Base-by-base conservation (phyloP, 2,888 invertebrate species). In the Podotricha telesiphe region DNA sequence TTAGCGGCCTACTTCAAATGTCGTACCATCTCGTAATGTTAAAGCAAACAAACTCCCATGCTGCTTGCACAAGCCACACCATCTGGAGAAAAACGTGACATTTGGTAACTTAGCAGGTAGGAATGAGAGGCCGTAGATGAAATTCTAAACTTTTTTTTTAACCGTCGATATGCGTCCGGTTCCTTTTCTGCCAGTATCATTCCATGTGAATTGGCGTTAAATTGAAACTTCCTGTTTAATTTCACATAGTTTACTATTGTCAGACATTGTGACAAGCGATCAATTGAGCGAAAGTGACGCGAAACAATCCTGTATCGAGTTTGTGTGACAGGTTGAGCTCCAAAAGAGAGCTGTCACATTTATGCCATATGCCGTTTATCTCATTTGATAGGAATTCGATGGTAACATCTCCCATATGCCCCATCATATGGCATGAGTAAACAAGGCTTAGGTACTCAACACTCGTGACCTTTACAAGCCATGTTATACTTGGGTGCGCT, bases 1-100 rank as follows among this genome's bases (percentile, higher is more conserved):
- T 93, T 93, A 93, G 92, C 93, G 91, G 89, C 82, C 86, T 82
- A 87, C 89, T 88, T 91, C 90, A 91, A 91, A 91, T 91, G 88
- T 90, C 86, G 88, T 87, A 86, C 90, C 90, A 87, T 88, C 91
- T 90, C 87, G 93, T 92, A 91, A 93, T 91, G 88, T 91, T 91
- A 90, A 82, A 86, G 85, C 85, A 91, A 89, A 92, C 91, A 91
- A 86, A 85, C 86, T 83, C 81, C 82, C 80, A 77, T 81, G 76
- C 82, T 82, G 87, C 91, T 91, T 88, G 88, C 89, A 89, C 88
- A 89, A 91, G 87, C 80, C 80, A 75, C 84, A 82, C 90, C 93
- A 92, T 92, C 92, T 92, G 93, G 89, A 86, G 86, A 58, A 84
- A 82, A 87, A 88, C 89, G 88, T 88, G 89, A 86, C 91, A 87